Percentiles rank a stretch among this genome's conserved stretches.
These are phyloP conservation scores for Drosophila triauraria DNA, from an alignment of 1,140 invertebrate genomes.

Conservation along the genomic window DNA sequence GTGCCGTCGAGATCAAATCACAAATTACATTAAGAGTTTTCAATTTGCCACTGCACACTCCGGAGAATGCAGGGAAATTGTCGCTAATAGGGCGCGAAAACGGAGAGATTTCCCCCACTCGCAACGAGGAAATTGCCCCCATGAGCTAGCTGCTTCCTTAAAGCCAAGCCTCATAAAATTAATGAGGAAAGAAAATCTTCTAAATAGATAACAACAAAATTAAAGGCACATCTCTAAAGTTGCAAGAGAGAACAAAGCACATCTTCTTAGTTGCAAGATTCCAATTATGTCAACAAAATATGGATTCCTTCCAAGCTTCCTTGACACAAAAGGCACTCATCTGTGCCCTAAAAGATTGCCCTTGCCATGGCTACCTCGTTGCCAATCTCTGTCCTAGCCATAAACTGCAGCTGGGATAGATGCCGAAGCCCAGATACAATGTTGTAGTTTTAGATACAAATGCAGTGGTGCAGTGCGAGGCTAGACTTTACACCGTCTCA, in stretches of 20 bases:
- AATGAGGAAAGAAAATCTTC: too few relatives aligned
- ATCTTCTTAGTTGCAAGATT: neutral
- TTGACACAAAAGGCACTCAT: neutral
- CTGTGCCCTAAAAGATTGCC: neutral
- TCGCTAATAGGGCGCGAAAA: constrained; percentile 9
- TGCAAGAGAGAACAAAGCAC: neutral
- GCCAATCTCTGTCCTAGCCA: constrained; percentile 3
- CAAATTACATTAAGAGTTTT: constrained; percentile 70
- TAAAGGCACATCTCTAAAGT: neutral
- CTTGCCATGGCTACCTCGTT: constrained; percentile 19
- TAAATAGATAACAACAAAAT: neutral
- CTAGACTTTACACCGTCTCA: neutral
- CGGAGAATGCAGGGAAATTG: neutral
- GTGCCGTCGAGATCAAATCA: constrained; percentile 49
- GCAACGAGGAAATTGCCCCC: neutral
- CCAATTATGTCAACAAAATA: neutral
- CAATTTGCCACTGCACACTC: constrained; percentile 47
- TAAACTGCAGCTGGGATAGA: constrained; percentile 14
- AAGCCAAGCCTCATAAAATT: neutral
- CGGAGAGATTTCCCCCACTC: neutral
- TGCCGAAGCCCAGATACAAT: constrained; percentile 5
- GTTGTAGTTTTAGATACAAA: constrained; percentile 12
- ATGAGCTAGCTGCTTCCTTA: neutral
- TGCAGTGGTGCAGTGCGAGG: neutral
- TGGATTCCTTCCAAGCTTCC: too few relatives aligned